Evolutionary conservation across 2,888 invertebrate species (phyloP).

Genomic region (Spilarctia lutea): DNA sequence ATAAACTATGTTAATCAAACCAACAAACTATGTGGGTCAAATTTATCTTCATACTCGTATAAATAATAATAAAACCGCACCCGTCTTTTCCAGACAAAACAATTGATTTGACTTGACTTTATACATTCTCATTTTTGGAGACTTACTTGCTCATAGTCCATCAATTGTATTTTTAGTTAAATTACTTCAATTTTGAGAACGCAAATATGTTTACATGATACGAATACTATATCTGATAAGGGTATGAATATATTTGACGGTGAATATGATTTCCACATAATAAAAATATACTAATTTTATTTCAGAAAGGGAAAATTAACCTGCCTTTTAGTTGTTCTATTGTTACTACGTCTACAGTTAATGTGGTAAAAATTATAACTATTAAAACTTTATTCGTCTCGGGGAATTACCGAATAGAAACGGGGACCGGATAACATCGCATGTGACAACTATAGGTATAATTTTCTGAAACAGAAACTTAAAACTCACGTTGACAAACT

Average conservation of each 20-base stretch:
- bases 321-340: background rate
- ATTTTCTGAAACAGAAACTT: slow-evolving; percentile 2
- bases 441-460: background rate
- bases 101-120: too few relatives aligned
- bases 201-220: too few relatives aligned
- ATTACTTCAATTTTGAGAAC: too few relatives aligned
- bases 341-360: background rate
- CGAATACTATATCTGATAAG: too few relatives aligned
- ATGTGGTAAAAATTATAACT: background rate
- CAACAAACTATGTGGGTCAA: background rate
- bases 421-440: background rate
- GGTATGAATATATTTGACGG: too few relatives aligned
- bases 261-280: background rate
- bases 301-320: background rate
- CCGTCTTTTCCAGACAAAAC: too few relatives aligned
- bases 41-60: too few relatives aligned
- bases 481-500: background rate
- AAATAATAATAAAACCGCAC: background rate
- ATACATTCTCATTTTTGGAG: too few relatives aligned
- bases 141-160: too few relatives aligned
- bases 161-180: too few relatives aligned
- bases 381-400: slow-evolving; percentile 1
- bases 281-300: background rate
- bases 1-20: too few relatives aligned
- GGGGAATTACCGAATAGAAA: background rate